Evolutionary conservation across 1,140 invertebrate genomes (phyloP), one percentile per base, ranked within the genome.

Genomic region (Sitophilus oryzae): DNA sequence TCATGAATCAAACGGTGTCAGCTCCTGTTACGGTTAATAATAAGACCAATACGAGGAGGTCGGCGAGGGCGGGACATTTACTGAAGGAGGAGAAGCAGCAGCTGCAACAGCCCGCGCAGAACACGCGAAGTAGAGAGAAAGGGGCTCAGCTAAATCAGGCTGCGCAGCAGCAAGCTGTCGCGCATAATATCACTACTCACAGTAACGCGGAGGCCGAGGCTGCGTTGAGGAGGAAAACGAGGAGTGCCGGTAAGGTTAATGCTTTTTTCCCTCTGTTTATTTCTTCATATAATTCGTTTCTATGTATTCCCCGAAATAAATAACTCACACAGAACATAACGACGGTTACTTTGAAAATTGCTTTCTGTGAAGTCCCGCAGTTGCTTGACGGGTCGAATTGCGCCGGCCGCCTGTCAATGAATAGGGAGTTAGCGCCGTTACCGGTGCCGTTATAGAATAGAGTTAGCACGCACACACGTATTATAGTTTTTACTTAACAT

Each of bases 201-300:
- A 46, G 34, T 11, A 57, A 65, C 25, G 56, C 51, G 16, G 65
- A 64, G 36, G 56, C 61, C 1, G 66, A 68, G 43, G 67, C 67
- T 19, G 67, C 67, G 18, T 58, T 71, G 9, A 63, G 78, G 16
- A 73, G 82, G 45, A 84, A 83, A 74, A 83, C 81, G 10, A 73
- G 82, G 56, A 83, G 82, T 75, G 79, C 81, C 60, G 80, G 81
- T 83, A 60, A 73, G 62, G 61, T 10, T 15, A 8, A 6, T 30
- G 25, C 25, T 30, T 11, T 30, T 30, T n/a, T n/a, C n/a, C n/a
- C n/a, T n/a, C n/a, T n/a, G n/a, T n/a, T n/a, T n/a, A n/a, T n/a
- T n/a, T n/a, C n/a, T n/a, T n/a, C n/a, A n/a, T n/a, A n/a, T n/a
- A n/a, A n/a, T n/a, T n/a, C n/a, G n/a, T n/a, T n/a, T n/a, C n/a